These are phyloP conservation scores for Anthrax anthrax DNA, from an alignment of 2,888 invertebrate species.

Conservation along the genomic window DNA sequence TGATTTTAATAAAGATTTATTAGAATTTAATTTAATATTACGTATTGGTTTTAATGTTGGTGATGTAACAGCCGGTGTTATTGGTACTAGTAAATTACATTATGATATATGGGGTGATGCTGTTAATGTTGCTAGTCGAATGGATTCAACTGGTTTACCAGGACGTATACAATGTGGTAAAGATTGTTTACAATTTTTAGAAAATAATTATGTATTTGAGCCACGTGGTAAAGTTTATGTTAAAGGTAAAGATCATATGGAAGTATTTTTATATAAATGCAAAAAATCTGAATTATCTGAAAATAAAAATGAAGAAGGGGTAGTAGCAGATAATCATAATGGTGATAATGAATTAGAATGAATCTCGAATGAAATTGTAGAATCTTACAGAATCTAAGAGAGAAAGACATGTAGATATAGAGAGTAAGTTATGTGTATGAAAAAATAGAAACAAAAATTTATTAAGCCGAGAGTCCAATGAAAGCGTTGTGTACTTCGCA, in stretches of 20 bases:
- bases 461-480: no score
- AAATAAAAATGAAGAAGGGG: constrained; percentile 2
- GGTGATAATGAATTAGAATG: background rate
- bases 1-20: constrained; percentile 75
- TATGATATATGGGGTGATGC: constrained; percentile 99
- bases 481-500: no score
- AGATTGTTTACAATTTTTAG: constrained; percentile 54
- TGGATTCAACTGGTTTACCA: constrained; percentile 91
- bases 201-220: constrained; percentile 69
- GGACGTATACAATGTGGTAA: constrained; percentile 74
- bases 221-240: constrained; percentile 89
- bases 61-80: constrained; percentile 92
- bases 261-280: constrained; percentile 56
- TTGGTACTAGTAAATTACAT: constrained; percentile 88
- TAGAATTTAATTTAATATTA: constrained; percentile 77
- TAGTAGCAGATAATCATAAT: no score
- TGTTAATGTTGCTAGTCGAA: constrained; percentile 90
- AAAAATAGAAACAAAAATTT: no score
- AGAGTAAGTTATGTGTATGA: no score
- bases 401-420: no score
- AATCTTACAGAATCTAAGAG: no score
- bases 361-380: background rate
- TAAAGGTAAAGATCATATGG: constrained; percentile 94
- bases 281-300: constrained; percentile 13
- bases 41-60: constrained; percentile 86